Evolutionary conservation across 2,888 invertebrate genomes (phyloP).

Genomic region (Brachypterus glaber): DNA sequence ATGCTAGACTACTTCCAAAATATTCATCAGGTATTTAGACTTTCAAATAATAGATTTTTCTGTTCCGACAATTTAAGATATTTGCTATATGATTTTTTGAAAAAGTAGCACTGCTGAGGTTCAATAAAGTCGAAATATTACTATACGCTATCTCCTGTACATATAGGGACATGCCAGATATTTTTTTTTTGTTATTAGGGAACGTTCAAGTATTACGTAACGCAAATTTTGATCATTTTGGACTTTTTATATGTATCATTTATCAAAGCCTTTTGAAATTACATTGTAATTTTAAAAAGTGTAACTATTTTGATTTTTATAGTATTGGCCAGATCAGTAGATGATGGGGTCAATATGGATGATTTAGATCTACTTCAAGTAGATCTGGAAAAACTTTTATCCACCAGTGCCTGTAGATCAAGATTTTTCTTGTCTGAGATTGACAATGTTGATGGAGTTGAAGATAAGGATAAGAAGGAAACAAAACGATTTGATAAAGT

Average conservation of each 20-base stretch:
- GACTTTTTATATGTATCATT: too few relatives aligned
- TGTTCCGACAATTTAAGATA: too few relatives aligned
- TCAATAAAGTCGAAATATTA: too few relatives aligned
- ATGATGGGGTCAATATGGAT: conserved; percentile 76
- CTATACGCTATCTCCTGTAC: too few relatives aligned
- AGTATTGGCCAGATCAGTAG: conserved; percentile 56
- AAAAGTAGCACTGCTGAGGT: too few relatives aligned
- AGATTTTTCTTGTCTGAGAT: conserved; percentile 70
- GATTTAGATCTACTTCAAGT: conserved; percentile 80
- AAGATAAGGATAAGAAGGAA: conserved; percentile 43
- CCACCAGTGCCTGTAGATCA: conserved; percentile 70
- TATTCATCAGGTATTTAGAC: conserved; percentile 44
- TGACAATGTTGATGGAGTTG: conserved; percentile 55
- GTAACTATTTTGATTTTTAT: conserved; percentile 12
- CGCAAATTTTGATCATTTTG: too few relatives aligned
- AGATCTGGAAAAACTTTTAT: conserved; percentile 77
- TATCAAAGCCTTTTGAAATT: too few relatives aligned
- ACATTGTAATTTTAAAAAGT: background rate
- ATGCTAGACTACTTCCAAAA: conserved; percentile 55
- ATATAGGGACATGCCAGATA: too few relatives aligned
- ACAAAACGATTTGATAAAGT: conserved; percentile 34
- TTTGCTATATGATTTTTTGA: too few relatives aligned
- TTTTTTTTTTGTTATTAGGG: conserved; percentile 2
- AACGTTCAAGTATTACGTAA: too few relatives aligned
- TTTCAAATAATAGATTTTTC: too few relatives aligned